These are phyloP conservation scores for Gallinago paraguaiae DNA, from an alignment of 2,113 vertebrate genomes.

Conservation along the genomic window DNA sequence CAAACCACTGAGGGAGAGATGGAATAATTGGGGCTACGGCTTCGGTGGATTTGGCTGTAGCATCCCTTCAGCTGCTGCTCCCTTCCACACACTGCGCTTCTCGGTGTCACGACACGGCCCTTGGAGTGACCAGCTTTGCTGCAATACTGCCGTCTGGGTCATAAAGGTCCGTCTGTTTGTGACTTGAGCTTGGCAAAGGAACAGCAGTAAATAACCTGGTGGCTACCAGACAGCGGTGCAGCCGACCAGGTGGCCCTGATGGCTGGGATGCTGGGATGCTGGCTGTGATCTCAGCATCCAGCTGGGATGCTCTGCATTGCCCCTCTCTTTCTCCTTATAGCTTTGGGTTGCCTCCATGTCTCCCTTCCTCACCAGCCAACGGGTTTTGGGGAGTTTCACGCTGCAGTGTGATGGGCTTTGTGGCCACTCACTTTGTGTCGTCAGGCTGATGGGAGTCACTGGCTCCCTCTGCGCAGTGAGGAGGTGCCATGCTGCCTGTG, in stretches of 20 bases:
- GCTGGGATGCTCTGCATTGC: neutral
- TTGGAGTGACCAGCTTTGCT: neutral
- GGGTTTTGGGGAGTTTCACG: neutral
- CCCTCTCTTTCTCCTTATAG: neutral
- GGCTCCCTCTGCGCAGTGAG: fast-evolving
- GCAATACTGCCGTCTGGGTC: neutral
- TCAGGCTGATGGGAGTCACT: no score
- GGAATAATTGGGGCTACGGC: neutral
- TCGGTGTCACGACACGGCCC: neutral
- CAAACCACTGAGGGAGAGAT: neutral
- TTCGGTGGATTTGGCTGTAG: neutral
- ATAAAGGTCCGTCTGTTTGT: neutral
- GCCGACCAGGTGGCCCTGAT: neutral
- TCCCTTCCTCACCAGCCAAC: neutral
- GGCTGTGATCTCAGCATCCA: neutral
- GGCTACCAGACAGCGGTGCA: fast-evolving
- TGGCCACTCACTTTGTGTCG: neutral
- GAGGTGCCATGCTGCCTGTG: fast-evolving
- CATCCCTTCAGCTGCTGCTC: neutral
- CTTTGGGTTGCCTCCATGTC: neutral
- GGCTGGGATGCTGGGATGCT: no score
- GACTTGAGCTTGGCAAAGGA: neutral
- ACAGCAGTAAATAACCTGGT: neutral
- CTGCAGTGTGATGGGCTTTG: neutral
- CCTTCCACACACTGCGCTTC: neutral